Conservation (phyloP, 2,888 invertebrate genomes). For the Hemicrepidius hirtus region DNA sequence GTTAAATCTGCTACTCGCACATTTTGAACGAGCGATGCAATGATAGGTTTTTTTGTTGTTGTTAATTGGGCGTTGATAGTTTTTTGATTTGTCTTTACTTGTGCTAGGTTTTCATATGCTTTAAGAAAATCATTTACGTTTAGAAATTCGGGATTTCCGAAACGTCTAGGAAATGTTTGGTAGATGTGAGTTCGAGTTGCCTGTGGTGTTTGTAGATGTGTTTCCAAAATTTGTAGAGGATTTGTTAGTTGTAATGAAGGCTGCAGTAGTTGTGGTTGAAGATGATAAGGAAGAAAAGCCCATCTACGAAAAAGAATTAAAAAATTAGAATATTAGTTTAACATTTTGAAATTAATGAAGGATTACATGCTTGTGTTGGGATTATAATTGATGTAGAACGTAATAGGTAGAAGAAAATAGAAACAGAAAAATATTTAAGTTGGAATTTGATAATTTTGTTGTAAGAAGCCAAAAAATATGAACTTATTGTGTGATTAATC, state of each 20-base stretch:
- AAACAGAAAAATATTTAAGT: too few species aligned
- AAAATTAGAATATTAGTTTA: conserved; percentile 26
- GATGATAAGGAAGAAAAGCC: conserved; percentile 39
- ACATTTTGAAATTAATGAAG: too few species aligned
- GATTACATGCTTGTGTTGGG: too few species aligned
- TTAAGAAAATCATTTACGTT: not conserved
- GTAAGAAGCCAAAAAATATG: too few species aligned
- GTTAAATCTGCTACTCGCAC: conserved; percentile 20
- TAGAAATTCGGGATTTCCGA: not conserved
- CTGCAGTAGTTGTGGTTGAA: conserved; percentile 34
- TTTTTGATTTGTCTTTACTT: not conserved
- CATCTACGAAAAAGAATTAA: conserved; percentile 48
- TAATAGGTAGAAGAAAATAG: too few species aligned
- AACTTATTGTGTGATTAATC: too few species aligned
- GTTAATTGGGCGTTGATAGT: not conserved
- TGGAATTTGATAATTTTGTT: too few species aligned
- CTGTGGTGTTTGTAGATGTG: not conserved
- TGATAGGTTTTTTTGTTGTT: conserved; percentile 18
- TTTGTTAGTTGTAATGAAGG: conserved; percentile 39
- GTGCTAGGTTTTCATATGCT: not conserved
- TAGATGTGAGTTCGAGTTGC: not conserved
- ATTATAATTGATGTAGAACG: too few species aligned
- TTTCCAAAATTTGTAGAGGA: conserved; percentile 25
- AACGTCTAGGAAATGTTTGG: not conserved
- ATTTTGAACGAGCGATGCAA: conserved; percentile 32